Evolutionary conservation across 2,113 vertebrate genomes (phyloP).

Genomic region (Synodontis membranacea): DNA sequence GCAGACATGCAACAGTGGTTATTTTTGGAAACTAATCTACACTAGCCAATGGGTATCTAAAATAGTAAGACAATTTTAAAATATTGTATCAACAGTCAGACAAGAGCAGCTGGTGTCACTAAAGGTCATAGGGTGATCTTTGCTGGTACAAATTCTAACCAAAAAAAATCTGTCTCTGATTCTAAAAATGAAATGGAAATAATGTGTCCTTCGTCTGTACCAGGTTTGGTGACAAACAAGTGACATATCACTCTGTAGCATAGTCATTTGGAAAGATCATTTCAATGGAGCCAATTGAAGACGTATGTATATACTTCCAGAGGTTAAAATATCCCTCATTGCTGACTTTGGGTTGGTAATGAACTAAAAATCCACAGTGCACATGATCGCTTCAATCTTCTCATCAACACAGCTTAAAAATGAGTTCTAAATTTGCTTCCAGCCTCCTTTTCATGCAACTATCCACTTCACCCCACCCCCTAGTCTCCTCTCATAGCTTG

Average conservation of each 20-base stretch:
- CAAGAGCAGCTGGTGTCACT: constrained; percentile 16
- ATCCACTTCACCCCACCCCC: neutral
- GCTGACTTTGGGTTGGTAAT: neutral
- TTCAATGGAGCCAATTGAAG: neutral
- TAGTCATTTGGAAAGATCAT: neutral
- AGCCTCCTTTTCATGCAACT: neutral
- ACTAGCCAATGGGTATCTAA: neutral
- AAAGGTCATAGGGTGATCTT: neutral
- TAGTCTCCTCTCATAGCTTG: constrained; percentile 26
- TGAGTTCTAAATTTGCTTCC: neutral
- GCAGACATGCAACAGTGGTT: constrained; percentile 8
- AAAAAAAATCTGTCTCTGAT: neutral
- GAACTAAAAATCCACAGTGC: neutral
- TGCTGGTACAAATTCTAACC: constrained; percentile 2
- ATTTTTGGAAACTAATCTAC: constrained; percentile 30
- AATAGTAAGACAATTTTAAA: constrained; percentile 32
- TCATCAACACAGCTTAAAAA: neutral
- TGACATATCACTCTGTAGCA: neutral
- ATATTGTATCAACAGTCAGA: constrained; percentile 9
- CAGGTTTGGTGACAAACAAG: neutral
- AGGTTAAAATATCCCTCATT: neutral
- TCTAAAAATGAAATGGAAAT: neutral
- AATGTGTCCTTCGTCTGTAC: neutral
- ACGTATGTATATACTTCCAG: neutral
- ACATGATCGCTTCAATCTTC: neutral